Base-by-base conservation (phyloP, 2,797 vertebrate genomes). In the Danio aesculapii region DNA sequence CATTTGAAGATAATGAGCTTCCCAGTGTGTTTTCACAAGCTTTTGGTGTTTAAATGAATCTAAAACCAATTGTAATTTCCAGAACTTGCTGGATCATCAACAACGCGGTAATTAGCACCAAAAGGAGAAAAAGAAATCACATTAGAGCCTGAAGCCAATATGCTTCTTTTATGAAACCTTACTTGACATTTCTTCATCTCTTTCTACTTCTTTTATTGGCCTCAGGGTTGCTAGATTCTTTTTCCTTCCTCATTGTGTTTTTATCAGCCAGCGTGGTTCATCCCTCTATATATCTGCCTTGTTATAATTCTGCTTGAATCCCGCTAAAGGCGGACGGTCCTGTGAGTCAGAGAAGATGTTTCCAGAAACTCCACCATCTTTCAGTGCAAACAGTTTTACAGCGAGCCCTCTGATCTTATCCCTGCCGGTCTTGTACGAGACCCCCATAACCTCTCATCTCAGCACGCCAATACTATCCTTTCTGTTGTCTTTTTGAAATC, bases 111-210 rank as follows among this genome's bases (percentile, higher is more conserved):
- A 81, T 81, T 81, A 49, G 70, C 19, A 52, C 55, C 0, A n/a
- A 61, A 49, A 7, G n/a, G n/a, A 30, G 30, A 44, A 8, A 61
- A 47, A 7, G 30, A 21, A 61, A 2, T 57, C n/a, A 39, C 7
- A 43, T 58, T 66, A 8, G 49, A 14, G 70, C 79, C 62, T 1
- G 0, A 67, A 89, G 91, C 90, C 90, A 86, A 88, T 91, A 89
- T 19, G 86, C 87, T 79, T 91, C 64, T 85, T 86, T 92, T 89
- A 92, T 79, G 90, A 89, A 91, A 85, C 84, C 63, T 77, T 77
- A 86, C 86, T 89, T 88, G 85, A 91, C 88, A 85, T 90, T 82
- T 86, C 68, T 87, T 82, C 88, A 84, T 83, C 88, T 86, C 69
- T 69, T 41, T 74, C 88, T 87, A 77, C 64, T 53, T 75, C 75